phyloP scores from a whole-genome alignment of 2,797 vertebrate genomes.

The Avahi laniger region DNA sequence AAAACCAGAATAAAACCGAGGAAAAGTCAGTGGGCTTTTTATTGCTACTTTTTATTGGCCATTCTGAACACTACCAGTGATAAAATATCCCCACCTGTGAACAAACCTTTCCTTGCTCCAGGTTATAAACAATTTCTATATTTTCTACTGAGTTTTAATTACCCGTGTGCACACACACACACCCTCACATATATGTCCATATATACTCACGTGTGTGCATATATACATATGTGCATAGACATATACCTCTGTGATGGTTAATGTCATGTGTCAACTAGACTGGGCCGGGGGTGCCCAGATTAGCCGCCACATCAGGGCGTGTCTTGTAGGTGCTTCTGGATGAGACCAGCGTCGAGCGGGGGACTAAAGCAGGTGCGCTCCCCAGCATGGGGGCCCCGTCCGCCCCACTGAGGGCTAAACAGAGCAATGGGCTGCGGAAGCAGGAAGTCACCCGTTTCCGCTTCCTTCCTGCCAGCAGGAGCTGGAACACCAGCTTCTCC shows the following conservation, averaged over 20 bases:
- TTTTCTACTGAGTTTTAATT: neutral
- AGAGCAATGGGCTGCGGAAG: neutral
- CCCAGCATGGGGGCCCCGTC: neutral
- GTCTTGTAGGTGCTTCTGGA: too few species aligned
- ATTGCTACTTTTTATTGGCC: neutral
- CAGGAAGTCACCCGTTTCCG: too few species aligned
- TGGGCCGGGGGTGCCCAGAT: accelerated
- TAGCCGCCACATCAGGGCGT: accelerated
- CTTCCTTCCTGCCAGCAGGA: too few species aligned
- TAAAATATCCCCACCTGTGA: neutral
- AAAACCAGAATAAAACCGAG: accelerated
- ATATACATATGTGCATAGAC: accelerated
- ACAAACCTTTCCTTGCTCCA: neutral
- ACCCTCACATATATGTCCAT: accelerated
- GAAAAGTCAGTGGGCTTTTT: neutral
- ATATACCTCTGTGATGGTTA: too few species aligned
- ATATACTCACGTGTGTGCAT: accelerated
- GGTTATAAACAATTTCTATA: accelerated
- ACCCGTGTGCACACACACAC: accelerated
- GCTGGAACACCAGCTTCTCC: neutral
- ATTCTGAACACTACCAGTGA: neutral
- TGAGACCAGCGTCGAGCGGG: neutral
- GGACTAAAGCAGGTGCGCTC: too few species aligned
- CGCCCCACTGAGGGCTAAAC: accelerated
- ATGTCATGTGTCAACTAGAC: too few species aligned